These are phyloP conservation scores for Hybos culiciformis DNA, from an alignment of 2,888 invertebrate genomes.

Conservation along the genomic window DNA sequence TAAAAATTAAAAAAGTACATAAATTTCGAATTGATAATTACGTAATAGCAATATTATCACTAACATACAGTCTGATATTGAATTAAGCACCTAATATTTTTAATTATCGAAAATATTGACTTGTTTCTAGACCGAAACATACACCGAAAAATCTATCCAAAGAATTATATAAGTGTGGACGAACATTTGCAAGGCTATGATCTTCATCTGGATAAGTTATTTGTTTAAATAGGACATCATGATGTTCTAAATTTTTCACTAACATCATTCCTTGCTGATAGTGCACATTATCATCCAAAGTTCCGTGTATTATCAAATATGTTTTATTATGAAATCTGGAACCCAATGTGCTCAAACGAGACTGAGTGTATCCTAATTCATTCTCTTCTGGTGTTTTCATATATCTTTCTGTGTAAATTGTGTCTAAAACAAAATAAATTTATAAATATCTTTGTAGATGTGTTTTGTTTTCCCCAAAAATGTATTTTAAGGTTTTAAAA, in stretches of 20 bases:
- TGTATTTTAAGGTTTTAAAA: background rate
- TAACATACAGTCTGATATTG: too few relatives aligned
- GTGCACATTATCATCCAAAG: constrained; percentile 91
- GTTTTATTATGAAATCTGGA: constrained; percentile 54
- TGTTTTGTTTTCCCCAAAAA: background rate
- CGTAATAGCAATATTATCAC: too few relatives aligned
- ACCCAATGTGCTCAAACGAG: constrained; percentile 59
- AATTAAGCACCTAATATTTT: too few relatives aligned
- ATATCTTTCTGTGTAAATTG: constrained; percentile 92
- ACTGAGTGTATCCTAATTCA: constrained; percentile 53
- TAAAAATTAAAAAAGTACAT: too few relatives aligned
- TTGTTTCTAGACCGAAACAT: constrained; percentile 28
- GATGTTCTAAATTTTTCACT: constrained; percentile 68
- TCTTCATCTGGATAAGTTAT: constrained; percentile 93
- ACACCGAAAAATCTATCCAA: constrained; percentile 65
- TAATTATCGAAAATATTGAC: constrained; percentile 12
- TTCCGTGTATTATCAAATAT: constrained; percentile 87
- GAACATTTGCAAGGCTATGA: constrained; percentile 68
- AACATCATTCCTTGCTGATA: constrained; percentile 93
- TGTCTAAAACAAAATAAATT: constrained; percentile 48
- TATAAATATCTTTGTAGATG: background rate
- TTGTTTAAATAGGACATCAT: constrained; percentile 79
- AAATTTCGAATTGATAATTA: too few relatives aligned
- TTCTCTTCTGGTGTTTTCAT: constrained; percentile 81
- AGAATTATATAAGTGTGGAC: constrained; percentile 79